These are phyloP conservation scores for Hirundo rustica DNA, from an alignment of 2,797 vertebrate genomes.

Conservation along the genomic window DNA sequence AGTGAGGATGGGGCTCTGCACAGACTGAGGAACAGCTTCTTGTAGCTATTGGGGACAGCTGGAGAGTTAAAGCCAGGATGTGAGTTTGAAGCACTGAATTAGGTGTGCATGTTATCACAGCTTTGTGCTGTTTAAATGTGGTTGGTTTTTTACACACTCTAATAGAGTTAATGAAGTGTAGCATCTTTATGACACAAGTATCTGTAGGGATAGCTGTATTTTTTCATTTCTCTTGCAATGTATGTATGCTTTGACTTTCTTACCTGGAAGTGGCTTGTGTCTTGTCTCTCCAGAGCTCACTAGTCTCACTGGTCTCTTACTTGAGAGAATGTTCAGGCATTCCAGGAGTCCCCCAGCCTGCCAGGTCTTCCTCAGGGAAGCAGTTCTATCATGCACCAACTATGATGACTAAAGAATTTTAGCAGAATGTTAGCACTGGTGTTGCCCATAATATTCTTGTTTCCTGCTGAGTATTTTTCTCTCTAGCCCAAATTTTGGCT, in stretches of 20 bases:
- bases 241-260: not conserved
- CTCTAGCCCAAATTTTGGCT: not conserved
- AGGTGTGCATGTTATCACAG: not conserved
- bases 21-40: not conserved
- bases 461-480: not conserved
- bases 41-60: not conserved
- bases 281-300: accelerated
- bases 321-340: not conserved
- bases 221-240: not conserved
- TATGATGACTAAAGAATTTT: not conserved
- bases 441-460: not conserved
- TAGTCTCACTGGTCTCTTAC: not conserved
- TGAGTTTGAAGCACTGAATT: not conserved
- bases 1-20: not conserved
- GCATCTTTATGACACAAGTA: not conserved
- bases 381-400: not conserved
- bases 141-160: not conserved
- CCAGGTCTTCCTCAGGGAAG: not conserved
- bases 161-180: not conserved
- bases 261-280: not conserved
- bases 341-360: not conserved
- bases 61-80: not conserved
- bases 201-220: not conserved
- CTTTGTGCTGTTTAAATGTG: not conserved
- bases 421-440: not conserved